These are phyloP conservation scores for Chloebia gouldiae DNA, from an alignment of 2,113 vertebrate genomes.

Conservation along the genomic window DNA sequence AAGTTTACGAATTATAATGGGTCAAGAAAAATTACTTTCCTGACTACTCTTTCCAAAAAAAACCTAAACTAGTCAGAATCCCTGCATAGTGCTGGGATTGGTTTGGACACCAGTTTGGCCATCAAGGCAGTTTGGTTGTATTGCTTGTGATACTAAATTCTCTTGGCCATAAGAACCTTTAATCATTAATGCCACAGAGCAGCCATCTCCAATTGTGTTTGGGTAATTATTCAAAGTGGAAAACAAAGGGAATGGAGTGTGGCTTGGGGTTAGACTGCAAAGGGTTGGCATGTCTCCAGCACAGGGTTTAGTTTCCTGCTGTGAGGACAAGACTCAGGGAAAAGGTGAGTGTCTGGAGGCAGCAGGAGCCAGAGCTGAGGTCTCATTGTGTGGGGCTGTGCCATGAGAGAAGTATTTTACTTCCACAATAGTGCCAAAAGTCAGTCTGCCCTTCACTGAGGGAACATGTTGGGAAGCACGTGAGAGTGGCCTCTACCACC, in stretches of 20 bases:
- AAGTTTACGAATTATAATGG: background rate
- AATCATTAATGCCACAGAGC: background rate
- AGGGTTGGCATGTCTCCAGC: fast-evolving
- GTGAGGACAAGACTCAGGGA: background rate
- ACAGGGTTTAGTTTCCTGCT: background rate
- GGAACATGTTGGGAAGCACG: background rate
- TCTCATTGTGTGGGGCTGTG: background rate
- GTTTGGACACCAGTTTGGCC: background rate
- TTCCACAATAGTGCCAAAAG: background rate
- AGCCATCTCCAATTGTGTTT: background rate
- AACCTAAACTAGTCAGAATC: background rate
- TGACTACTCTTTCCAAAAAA: background rate
- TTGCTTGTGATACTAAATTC: background rate
- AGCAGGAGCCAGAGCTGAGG: background rate
- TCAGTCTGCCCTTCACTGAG: background rate
- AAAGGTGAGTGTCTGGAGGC: background rate
- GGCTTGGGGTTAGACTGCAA: background rate
- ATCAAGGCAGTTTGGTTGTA: background rate
- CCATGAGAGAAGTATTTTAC: background rate
- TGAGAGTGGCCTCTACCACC: fast-evolving
- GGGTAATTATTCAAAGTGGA: background rate
- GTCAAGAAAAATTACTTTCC: background rate
- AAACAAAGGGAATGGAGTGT: background rate
- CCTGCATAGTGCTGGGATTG: background rate
- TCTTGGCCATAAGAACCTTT: background rate